Evolutionary conservation across 2,797 vertebrate genomes (phyloP).

Genomic region (Poeciliopsis presidionis): DNA sequence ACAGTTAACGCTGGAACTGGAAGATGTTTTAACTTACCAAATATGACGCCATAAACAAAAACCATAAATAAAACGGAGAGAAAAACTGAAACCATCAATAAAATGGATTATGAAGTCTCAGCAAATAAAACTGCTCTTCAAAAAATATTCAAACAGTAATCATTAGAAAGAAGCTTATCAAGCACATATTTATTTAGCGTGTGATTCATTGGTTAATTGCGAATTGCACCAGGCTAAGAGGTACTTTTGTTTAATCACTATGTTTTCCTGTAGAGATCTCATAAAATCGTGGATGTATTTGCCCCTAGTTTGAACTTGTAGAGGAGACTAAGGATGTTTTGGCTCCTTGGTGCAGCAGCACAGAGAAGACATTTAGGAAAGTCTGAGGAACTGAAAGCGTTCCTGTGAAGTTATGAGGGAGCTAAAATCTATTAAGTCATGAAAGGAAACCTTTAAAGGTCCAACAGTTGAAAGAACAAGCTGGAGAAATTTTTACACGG

Average conservation of each 20-base stretch:
- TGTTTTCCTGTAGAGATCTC: neutral
- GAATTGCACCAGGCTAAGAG: too few species aligned
- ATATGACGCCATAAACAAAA: too few species aligned
- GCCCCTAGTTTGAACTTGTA: neutral
- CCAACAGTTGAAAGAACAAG: neutral
- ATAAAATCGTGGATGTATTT: neutral
- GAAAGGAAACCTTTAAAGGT: neutral
- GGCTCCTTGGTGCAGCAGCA: neutral
- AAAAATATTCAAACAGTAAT: too few species aligned
- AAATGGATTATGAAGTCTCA: too few species aligned
- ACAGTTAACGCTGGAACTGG: too few species aligned
- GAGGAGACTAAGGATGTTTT: neutral
- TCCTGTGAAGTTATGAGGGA: neutral
- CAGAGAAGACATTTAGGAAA: neutral
- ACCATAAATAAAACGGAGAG: too few species aligned
- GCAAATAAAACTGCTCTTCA: too few species aligned
- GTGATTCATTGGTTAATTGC: too few species aligned
- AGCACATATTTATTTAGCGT: too few species aligned
- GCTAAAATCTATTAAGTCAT: neutral
- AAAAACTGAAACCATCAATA: too few species aligned
- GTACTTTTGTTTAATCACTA: neutral
- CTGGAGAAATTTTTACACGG: neutral
- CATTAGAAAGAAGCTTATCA: too few species aligned
- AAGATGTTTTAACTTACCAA: too few species aligned
- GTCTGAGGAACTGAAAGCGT: neutral